Conservation (phyloP, 1,140 invertebrate genomes). For the Drosophila watanabei region DNA sequence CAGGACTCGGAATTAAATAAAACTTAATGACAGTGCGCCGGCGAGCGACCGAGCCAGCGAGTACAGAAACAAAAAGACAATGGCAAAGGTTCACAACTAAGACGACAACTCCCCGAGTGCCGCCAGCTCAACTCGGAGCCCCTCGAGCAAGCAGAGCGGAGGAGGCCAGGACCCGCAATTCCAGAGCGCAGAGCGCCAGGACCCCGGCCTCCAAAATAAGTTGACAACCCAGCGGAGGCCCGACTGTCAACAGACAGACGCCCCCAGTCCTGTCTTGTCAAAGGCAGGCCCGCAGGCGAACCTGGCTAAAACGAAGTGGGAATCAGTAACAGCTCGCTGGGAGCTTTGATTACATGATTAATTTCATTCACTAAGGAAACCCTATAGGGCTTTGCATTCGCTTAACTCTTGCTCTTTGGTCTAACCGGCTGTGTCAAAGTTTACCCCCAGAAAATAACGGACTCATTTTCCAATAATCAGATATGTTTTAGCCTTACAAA, state of each 20-base stretch:
- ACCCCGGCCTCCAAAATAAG: slow-evolving; percentile 55
- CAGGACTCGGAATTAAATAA: slow-evolving; percentile 82
- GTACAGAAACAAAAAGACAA: slow-evolving; percentile 39
- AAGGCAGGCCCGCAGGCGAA: slow-evolving; percentile 32
- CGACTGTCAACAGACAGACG: slow-evolving; percentile 64
- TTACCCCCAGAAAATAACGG: background rate
- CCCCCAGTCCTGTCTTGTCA: slow-evolving; percentile 35
- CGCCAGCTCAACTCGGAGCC: slow-evolving; percentile 54
- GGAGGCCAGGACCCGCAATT: slow-evolving; percentile 7
- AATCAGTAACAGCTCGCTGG: slow-evolving; percentile 21
- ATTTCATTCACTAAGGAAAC: slow-evolving; percentile 23
- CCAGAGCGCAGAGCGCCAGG: background rate
- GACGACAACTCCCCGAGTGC: slow-evolving; percentile 60
- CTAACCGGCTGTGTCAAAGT: background rate
- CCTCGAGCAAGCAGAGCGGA: slow-evolving; percentile 1
- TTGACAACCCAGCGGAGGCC: slow-evolving; percentile 59
- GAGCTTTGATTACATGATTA: slow-evolving; percentile 50
- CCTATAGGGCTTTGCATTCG: slow-evolving; percentile 5
- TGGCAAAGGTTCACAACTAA: slow-evolving; percentile 55
- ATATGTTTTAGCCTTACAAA: too few species aligned
- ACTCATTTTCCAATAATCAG: background rate
- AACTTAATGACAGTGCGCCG: slow-evolving; percentile 75
- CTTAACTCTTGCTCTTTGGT: slow-evolving; percentile 7
- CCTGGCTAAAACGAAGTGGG: slow-evolving; percentile 27
- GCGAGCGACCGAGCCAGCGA: slow-evolving; percentile 33